Evolutionary conservation across 2,113 vertebrate species (phyloP), one percentile per base, ranked within the genome.

Genomic region (Alaudala cheleensis): DNA sequence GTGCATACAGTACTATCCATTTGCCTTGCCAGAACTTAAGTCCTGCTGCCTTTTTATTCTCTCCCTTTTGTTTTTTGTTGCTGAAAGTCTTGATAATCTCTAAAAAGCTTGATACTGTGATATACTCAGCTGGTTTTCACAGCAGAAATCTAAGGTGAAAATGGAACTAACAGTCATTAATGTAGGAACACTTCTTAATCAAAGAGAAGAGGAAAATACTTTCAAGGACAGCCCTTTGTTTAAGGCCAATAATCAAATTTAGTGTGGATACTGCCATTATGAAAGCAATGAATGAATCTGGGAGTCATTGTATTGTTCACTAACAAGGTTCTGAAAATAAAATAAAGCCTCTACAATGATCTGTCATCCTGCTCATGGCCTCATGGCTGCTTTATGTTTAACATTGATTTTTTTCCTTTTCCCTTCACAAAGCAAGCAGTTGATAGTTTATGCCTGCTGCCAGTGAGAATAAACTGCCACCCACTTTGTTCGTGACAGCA

Each of bases 381-480:
- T 92, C 74, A 67, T 79, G 88, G 61, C 22, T 73, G 81, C 58
- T 95, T 94, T 88, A 50, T 39, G 47, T 96, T 91, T 86, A 93
- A 81, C 44, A 92, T 54, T 62, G 73, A 82, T 88, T 89, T 82
- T 86, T 69, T 87, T 23, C 14, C 45, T 88, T 83, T 92, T 73
- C 21, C 18, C 64, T 83, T 88, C 79, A 86, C 53, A 88, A 80
- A 86, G 47, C 61, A 93, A 91, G 56, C 37, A 61, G 79, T 54
- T 95, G 90, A 86, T 90, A 73, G 65, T 81, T 97, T 95, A 91
- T 93, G 47, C 51, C 57, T 95, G 50, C 67, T 96, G 87, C 74
- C 94, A 95, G 64, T 39, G 93, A 92, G 86, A 96, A 94, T 94
- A 93, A 97, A 95, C 81, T 91, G 58, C 54, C 90, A 81, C 65